Evolutionary conservation across 2,797 vertebrate genomes (phyloP).

Genomic region (Xenentodon cancila): DNA sequence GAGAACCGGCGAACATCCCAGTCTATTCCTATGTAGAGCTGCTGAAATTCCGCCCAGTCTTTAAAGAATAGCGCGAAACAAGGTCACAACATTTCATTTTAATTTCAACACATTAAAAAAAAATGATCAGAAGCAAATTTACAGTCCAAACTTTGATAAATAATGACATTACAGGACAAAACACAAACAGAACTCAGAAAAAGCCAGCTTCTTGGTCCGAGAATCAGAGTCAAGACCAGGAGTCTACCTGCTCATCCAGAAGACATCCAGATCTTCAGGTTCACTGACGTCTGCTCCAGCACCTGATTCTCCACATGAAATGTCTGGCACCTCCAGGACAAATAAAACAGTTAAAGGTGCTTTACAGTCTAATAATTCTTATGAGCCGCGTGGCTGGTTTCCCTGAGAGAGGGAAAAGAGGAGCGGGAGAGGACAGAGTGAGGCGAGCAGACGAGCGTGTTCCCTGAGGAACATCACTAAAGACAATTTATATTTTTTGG

Average conservation of each 20-base stretch:
- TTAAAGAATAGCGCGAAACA: too few relatives aligned
- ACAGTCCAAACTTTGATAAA: slow-evolving; percentile 58
- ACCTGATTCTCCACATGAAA: slow-evolving; percentile 69
- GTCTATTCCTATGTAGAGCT: too few relatives aligned
- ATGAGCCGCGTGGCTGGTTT: slow-evolving; percentile 59
- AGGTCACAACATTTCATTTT: not conserved
- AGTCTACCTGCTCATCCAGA: slow-evolving; percentile 56
- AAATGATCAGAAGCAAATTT: not conserved
- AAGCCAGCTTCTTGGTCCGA: too few relatives aligned
- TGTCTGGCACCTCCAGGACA: slow-evolving; percentile 56
- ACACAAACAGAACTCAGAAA: too few relatives aligned
- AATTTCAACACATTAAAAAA: not conserved
- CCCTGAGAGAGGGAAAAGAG: slow-evolving; percentile 56
- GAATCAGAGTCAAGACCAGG: slow-evolving; percentile 45
- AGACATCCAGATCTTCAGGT: too few relatives aligned
- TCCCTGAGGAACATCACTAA: slow-evolving; percentile 79
- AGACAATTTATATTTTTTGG: slow-evolving; percentile 84
- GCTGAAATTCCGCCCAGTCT: too few relatives aligned
- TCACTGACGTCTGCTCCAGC: slow-evolving; percentile 46
- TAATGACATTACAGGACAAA: slow-evolving; percentile 50
- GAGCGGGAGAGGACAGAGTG: slow-evolving; percentile 43
- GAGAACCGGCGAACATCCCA: too few relatives aligned
- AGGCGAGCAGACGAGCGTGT: slow-evolving; percentile 67
- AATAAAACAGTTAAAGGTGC: slow-evolving; percentile 65
- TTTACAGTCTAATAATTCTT: slow-evolving; percentile 74